Conservation (phyloP, 2,797 vertebrate species). For the Takifugu ocellatus region DNA sequence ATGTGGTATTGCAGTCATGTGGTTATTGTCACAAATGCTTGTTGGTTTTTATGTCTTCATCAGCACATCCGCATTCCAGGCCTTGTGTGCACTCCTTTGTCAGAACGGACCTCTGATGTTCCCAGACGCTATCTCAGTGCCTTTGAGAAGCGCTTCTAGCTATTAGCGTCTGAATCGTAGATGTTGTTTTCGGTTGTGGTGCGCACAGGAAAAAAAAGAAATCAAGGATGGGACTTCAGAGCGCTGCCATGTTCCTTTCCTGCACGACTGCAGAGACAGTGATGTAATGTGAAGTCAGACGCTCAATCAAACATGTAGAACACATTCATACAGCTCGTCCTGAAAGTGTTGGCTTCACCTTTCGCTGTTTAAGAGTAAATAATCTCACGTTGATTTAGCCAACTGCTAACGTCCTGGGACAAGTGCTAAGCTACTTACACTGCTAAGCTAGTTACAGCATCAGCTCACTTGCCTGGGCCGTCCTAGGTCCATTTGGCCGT, state of each 20-base stretch:
- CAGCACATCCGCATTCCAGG: constrained; percentile 38
- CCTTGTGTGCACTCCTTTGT: constrained; percentile 51
- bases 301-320: neutral
- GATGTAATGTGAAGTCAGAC: neutral
- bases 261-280: constrained; percentile 61
- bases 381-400: too few species aligned
- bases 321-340: neutral
- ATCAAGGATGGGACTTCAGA: constrained; percentile 62
- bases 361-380: too few species aligned
- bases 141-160: constrained; percentile 62
- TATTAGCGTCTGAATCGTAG: constrained; percentile 60
- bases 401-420: too few species aligned
- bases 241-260: constrained; percentile 67
- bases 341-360: too few species aligned
- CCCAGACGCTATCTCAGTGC: constrained; percentile 57
- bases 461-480: too few species aligned
- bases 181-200: constrained; percentile 67
- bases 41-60: constrained; percentile 10
- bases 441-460: too few species aligned
- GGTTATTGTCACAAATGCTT: neutral
- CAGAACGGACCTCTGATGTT: constrained; percentile 53
- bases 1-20: neutral
- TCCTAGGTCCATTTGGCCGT: too few species aligned
- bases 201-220: constrained; percentile 46
- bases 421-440: too few species aligned